Base-by-base conservation (phyloP, 1,140 invertebrate genomes). In the Daktulosphaira vitifoliae region DNA sequence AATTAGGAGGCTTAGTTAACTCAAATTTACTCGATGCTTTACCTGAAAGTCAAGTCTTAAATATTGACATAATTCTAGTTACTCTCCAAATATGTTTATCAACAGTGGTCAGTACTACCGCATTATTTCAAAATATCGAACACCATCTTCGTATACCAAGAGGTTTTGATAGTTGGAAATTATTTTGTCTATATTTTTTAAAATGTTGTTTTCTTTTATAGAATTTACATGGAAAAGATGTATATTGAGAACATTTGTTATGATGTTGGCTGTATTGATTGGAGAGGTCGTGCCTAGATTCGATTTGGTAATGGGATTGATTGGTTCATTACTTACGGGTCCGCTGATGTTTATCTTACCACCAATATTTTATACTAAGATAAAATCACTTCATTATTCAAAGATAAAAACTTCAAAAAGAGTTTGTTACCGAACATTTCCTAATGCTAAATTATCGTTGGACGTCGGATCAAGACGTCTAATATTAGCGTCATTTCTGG, bases 261-360 rank as follows among this genome's bases (percentile, higher is more conserved):
- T 92, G 13, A 78, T 81, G 0, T 66, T 86, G 1, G 84, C 85
- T 0, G 81, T 94, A 5, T 81, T 90, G 18, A 76, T 93, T 5
- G 90, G 84, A 0, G 87, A 91, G 76, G 81, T 85, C 3, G 81
- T 96, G 1, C 91, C 92, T 0, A 79, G 85, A 68, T 95, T 95
- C 72, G 90, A 92, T 67, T 78, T 90, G n/a, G 84, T 96, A 2
- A 87, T 96, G 82, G 82, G 90, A 25, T 76, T 96, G 3, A 83
- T 95, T 4, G 87, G 87, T 5, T 91, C 91, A 15, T 86, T 87
- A 0, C 81, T 93, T 0, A 91, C 88, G 0, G 87, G 89, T 0
- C 89, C 89, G 0, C 73, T 94, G 6, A 84, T 92, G 66, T 92
- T 92, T 67, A 80, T 96, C 16, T 79, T 93, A 22, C 92, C 92